Evolutionary conservation across 2,797 vertebrate species (phyloP).

Genomic region (Silurus lanzhouensis): DNA sequence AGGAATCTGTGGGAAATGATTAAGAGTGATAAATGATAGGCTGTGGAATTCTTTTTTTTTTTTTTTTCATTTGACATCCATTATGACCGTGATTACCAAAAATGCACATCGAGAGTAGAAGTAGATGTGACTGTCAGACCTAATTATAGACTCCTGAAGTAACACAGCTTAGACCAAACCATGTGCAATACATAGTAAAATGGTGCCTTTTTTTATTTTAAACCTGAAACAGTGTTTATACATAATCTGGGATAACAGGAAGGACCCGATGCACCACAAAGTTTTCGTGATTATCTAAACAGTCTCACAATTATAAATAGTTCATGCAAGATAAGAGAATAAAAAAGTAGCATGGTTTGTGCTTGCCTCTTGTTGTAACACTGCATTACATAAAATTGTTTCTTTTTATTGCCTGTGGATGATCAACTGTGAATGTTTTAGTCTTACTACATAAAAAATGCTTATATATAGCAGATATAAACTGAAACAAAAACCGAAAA

Average conservation of each 20-base stretch:
- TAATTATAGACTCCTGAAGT: constrained; percentile 39
- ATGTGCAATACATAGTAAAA: neutral
- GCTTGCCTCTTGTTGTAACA: neutral
- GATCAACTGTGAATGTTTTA: no score
- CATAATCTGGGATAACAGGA: neutral
- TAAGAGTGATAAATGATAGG: constrained; percentile 76
- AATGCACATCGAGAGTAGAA: constrained; percentile 33
- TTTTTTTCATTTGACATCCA: constrained; percentile 67
- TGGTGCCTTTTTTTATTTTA: constrained; percentile 10
- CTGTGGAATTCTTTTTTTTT: constrained; percentile 40
- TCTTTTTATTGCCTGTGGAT: neutral
- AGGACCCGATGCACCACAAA: neutral
- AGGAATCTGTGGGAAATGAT: constrained; percentile 80
- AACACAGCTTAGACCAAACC: constrained; percentile 2
- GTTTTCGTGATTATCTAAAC: neutral
- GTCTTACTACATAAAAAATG: neutral
- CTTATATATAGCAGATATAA: neutral
- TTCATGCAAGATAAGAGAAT: neutral
- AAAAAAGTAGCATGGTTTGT: neutral
- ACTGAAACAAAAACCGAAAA: no score
- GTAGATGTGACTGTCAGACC: constrained; percentile 30
- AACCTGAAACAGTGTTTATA: neutral
- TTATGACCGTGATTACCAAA: constrained; percentile 62
- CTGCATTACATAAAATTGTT: neutral
- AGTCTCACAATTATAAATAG: neutral